These are phyloP conservation scores for Palaemon carinicauda DNA, from an alignment of 1,140 invertebrate species.

Conservation along the genomic window DNA sequence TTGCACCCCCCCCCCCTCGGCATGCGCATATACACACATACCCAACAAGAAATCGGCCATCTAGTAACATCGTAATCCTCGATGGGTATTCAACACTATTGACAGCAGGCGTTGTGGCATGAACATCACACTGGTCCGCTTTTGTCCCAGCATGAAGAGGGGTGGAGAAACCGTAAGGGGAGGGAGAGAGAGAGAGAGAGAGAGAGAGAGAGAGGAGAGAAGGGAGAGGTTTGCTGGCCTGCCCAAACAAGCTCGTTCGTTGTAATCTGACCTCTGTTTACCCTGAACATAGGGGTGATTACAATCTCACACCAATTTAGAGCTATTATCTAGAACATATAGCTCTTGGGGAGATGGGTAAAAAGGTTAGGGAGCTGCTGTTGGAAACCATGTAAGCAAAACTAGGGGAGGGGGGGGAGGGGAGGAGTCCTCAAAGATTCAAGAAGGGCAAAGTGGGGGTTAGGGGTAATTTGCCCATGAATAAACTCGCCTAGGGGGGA, in stretches of 20 bases:
- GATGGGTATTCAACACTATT: background rate
- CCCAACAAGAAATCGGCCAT: background rate
- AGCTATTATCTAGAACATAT: too few species aligned
- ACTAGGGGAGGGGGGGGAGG: background rate
- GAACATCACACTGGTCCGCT: slow-evolving; percentile 1
- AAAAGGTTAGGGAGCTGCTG: background rate
- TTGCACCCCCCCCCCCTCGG: too few species aligned
- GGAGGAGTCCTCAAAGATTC: too few species aligned
- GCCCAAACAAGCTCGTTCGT: background rate
- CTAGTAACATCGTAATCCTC: slow-evolving; percentile 26
- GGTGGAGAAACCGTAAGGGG: background rate
- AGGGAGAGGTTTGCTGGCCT: background rate
- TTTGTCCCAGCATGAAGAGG: background rate
- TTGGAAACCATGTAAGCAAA: too few species aligned
- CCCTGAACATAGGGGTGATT: too few species aligned
- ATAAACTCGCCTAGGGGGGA: too few species aligned
- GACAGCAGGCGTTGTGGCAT: slow-evolving; percentile 19
- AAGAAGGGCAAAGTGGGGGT: background rate
- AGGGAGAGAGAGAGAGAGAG: background rate
- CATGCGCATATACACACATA: too few species aligned
- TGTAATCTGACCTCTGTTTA: background rate
- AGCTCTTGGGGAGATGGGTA: too few species aligned
- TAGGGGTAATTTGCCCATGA: too few species aligned
- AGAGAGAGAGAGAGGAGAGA: background rate
- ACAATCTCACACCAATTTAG: too few species aligned